Evolutionary conservation across 2,888 invertebrate genomes (phyloP).

Genomic region (Lordiphosa andalusiaca): DNA sequence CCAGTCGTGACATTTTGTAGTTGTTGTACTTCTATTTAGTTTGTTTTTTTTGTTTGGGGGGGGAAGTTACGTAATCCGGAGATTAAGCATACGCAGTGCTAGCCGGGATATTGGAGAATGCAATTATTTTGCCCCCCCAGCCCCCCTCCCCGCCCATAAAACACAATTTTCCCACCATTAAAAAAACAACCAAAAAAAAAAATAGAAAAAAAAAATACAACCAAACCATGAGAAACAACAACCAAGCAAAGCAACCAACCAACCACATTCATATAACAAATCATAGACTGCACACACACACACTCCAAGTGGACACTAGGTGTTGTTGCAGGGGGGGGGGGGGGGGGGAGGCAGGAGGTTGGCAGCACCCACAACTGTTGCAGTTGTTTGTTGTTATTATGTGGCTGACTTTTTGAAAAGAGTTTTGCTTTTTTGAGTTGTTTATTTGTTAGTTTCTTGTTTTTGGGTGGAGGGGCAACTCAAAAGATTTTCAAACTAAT

Average conservation of each 20-base stretch:
- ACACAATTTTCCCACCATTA: constrained; percentile 68
- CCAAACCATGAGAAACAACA: constrained; percentile 29
- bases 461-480: too few species aligned
- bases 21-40: constrained; percentile 15
- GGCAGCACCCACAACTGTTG: constrained; percentile 51
- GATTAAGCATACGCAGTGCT: constrained; percentile 26
- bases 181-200: constrained; percentile 32
- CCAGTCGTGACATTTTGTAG: constrained; percentile 28
- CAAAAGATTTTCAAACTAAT: too few species aligned
- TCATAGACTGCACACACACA: constrained; percentile 44
- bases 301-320: constrained; percentile 55
- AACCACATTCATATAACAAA: constrained; percentile 33
- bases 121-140: not conserved
- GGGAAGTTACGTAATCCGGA: not conserved
- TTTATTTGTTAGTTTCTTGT: constrained; percentile 27
- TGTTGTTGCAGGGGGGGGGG: not conserved
- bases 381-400: constrained; percentile 27
- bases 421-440: constrained; percentile 40
- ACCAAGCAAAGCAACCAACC: too few species aligned
- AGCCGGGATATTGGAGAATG: constrained; percentile 6
- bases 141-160: constrained; percentile 27
- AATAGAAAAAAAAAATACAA: too few species aligned
- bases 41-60: too few species aligned
- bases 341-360: constrained; percentile 1
- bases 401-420: constrained; percentile 34